Conservation (phyloP, 2,888 invertebrate genomes). For the Dromius quadrimaculatus region DNA sequence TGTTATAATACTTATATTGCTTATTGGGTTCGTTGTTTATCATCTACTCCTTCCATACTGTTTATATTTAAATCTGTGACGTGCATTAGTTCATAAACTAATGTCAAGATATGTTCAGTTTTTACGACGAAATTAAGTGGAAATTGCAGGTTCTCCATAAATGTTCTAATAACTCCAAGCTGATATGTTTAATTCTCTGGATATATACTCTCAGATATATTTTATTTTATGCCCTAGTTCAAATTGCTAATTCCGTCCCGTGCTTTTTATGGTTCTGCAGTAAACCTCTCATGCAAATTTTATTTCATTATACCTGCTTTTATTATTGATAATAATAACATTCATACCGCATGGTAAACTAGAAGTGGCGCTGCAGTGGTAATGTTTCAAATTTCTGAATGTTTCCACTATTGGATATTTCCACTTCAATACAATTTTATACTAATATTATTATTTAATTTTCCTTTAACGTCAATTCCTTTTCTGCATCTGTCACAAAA, state of each 20-base stretch:
- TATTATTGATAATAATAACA: constrained; percentile 34
- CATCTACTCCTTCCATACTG: no score
- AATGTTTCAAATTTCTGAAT: no score
- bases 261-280: constrained; percentile 20
- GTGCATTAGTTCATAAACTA: no score
- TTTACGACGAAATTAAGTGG: constrained; percentile 7
- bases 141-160: constrained; percentile 13
- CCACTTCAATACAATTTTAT: no score
- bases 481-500: constrained; percentile 24
- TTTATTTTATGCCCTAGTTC: constrained; percentile 25
- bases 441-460: no score
- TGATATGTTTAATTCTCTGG: constrained; percentile 24
- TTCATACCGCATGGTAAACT: no score
- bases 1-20: no score
- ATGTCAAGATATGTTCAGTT: no score
- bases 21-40: no score
- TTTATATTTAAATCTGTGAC: no score
- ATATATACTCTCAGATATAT: constrained; percentile 20
- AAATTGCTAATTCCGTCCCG: constrained; percentile 25
- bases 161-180: constrained; percentile 5
- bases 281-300: constrained; percentile 39
- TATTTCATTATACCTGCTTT: constrained; percentile 20
- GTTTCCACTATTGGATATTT: no score
- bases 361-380: no score
- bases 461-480: constrained; percentile 23